These are phyloP conservation scores for Poliocrania exsul DNA, from an alignment of 2,797 vertebrate genomes.

Conservation along the genomic window DNA sequence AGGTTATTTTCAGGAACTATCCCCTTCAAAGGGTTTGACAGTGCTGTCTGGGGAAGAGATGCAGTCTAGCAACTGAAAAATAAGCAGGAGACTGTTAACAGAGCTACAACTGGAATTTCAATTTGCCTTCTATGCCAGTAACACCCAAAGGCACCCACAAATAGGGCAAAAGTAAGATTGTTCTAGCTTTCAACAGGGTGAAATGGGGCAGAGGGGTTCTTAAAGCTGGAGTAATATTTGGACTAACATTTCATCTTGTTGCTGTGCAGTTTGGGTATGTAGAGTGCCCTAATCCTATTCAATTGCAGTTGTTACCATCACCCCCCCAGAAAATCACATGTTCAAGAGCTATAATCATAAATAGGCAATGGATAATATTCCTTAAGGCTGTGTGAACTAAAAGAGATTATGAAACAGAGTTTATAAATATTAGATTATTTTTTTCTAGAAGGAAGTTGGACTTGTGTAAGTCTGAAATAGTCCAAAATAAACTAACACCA, in stretches of 20 bases:
- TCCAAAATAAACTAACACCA: background rate
- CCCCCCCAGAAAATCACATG: rapidly evolving
- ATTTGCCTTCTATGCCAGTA: background rate
- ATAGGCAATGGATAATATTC: background rate
- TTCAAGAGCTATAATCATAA: background rate
- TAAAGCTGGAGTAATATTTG: background rate
- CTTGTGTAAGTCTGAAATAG: background rate
- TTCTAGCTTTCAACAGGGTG: background rate
- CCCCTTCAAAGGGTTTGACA: slow-evolving; percentile 2
- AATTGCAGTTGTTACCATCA: background rate
- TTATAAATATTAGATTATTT: background rate
- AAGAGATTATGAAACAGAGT: background rate
- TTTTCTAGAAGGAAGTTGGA: background rate
- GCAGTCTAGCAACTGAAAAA: background rate
- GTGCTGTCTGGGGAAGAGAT: background rate
- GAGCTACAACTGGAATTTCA: slow-evolving; percentile 43
- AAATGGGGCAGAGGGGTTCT: background rate
- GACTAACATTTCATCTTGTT: background rate
- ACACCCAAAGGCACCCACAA: background rate
- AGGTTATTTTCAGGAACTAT: background rate
- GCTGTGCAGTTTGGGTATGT: background rate
- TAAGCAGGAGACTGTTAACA: background rate
- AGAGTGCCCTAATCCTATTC: background rate
- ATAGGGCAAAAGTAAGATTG: background rate
- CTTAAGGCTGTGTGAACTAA: background rate